A percentile compares a stretch with the other conserved stretches of the same genome.
Evolutionary conservation across 2,888 invertebrate species (phyloP).

Genomic region (Dromius quadrimaculatus): DNA sequence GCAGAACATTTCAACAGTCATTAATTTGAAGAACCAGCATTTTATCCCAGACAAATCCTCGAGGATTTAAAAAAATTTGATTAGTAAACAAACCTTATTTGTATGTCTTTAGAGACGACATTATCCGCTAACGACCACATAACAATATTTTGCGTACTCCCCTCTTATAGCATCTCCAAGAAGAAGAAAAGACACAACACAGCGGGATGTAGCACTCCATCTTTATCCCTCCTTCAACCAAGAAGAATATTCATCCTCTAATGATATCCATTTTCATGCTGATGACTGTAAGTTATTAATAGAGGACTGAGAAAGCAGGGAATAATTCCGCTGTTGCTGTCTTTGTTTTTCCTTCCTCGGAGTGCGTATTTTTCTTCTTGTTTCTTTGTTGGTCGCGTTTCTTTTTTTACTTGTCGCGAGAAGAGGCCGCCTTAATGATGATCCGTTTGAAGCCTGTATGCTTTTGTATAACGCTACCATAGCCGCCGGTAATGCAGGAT

Average conservation of each 20-base stretch:
- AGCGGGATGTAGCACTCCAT: background rate
- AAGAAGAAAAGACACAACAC: conserved; percentile 10
- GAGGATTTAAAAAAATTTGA: conserved; percentile 46
- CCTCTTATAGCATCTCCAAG: conserved; percentile 26
- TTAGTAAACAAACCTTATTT: conserved; percentile 49
- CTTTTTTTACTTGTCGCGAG: conserved; percentile 50
- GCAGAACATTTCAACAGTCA: too few relatives aligned
- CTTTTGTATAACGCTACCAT: conserved; percentile 42
- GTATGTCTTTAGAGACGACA: conserved; percentile 45
- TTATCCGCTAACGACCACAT: conserved; percentile 51
- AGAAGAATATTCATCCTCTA: conserved; percentile 31
- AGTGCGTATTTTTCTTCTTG: conserved; percentile 28
- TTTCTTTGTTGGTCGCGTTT: conserved; percentile 39
- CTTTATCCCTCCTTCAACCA: conserved; percentile 1
- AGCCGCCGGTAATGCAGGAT: conserved; percentile 42
- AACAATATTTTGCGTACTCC: conserved; percentile 47
- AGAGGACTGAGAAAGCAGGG: conserved; percentile 41
- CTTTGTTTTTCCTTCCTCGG: conserved; percentile 28
- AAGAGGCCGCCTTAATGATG: conserved; percentile 50
- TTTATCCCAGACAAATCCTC: conserved; percentile 10
- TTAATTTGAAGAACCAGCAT: conserved; percentile 1
- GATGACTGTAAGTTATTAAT: conserved; percentile 52
- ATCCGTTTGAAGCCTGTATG: conserved; percentile 49
- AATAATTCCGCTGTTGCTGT: conserved; percentile 36
- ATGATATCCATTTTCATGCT: conserved; percentile 52